Conservation (phyloP, 2,888 invertebrate species). For the Andrena chrysosceles region DNA sequence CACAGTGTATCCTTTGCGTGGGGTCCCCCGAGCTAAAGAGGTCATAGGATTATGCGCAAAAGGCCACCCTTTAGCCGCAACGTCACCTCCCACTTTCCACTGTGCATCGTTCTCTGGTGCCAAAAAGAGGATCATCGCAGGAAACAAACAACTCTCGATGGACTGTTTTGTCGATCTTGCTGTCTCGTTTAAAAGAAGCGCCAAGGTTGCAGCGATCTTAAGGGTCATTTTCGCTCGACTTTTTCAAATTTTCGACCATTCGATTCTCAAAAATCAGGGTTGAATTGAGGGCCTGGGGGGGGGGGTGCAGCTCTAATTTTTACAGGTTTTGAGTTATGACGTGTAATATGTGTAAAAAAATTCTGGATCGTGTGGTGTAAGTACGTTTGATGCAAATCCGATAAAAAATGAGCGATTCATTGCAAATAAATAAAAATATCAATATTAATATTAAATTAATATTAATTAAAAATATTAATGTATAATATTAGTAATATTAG, state of each 20-base stretch:
- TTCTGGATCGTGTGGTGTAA: no score
- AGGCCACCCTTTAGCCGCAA: constrained; percentile 64
- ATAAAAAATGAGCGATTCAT: no score
- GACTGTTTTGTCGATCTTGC: not conserved
- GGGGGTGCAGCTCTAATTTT: no score
- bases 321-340: no score
- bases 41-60: constrained; percentile 77
- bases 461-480: no score
- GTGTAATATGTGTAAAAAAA: no score
- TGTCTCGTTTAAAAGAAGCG: not conserved
- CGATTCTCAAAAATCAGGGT: no score
- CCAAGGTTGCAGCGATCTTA: not conserved
- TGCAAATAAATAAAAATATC: no score
- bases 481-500: no score
- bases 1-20: constrained; percentile 61
- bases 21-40: constrained; percentile 66
- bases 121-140: constrained; percentile 43
- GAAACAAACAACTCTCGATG: constrained; percentile 43
- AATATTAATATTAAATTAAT: no score
- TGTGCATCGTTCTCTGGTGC: constrained; percentile 23
- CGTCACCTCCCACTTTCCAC: constrained; percentile 44
- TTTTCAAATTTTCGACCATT: not conserved
- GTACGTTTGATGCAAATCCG: no score
- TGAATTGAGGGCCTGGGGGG: no score
- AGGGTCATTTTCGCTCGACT: not conserved